Percentiles rank a stretch among this genome's conserved stretches.
These are phyloP conservation scores for Macaca mulatta DNA, from an alignment of 2,113 vertebrate genomes.

Conservation along the genomic window DNA sequence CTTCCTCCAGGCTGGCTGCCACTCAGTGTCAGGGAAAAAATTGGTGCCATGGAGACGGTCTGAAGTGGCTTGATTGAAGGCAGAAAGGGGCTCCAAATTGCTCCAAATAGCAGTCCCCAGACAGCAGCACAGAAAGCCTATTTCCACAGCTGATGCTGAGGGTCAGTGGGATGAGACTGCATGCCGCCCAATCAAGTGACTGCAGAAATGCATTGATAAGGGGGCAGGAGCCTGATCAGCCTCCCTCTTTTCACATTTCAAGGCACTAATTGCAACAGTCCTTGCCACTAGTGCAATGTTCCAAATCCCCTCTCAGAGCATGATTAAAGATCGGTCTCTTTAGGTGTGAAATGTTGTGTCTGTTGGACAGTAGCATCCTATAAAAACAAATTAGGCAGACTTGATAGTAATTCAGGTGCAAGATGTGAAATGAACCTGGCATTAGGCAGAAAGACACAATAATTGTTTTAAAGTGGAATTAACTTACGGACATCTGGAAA, in stretches of 20 bases:
- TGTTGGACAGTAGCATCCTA: not conserved
- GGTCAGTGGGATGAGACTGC: not conserved
- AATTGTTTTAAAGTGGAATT: not conserved
- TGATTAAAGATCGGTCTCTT: not conserved
- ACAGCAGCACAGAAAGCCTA: not conserved
- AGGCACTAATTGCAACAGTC: not conserved
- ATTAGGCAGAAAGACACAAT: not conserved
- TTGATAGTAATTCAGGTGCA: not conserved
- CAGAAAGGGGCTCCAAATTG: not conserved
- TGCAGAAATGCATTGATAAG: not conserved
- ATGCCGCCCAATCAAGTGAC: not conserved
- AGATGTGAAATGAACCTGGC: not conserved
- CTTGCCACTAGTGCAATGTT: not conserved
- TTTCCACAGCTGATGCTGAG: not conserved
- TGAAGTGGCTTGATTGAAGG: slow-evolving; percentile 30
- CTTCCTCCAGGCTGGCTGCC: slow-evolving; percentile 9
- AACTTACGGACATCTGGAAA: not conserved
- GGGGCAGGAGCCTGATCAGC: not conserved
- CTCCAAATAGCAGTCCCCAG: not conserved
- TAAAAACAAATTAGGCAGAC: slow-evolving; percentile 5
- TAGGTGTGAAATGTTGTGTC: not conserved
- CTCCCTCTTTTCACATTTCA: not conserved
- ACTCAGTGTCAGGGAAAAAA: not conserved
- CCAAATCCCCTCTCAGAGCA: not conserved
- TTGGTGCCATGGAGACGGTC: not conserved